Base-by-base conservation (phyloP, 2,888 invertebrate genomes). In the Gonocerus acuteangulatus region DNA sequence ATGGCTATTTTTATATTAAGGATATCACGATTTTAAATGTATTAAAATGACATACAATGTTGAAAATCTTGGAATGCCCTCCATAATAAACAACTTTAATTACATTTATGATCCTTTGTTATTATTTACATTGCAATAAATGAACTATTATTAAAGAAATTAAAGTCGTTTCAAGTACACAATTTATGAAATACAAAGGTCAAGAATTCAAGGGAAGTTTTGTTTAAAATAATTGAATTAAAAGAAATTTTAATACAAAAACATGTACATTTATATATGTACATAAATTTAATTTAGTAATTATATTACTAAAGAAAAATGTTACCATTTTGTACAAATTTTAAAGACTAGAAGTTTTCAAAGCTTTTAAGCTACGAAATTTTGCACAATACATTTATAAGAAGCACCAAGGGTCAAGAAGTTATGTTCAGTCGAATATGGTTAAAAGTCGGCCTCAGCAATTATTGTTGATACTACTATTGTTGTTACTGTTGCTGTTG, bases 291-390 rank as follows among this genome's bases (percentile, higher is more conserved):
- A n/a, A 59, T 23, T 58, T 58, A n/a, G n/a, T 47, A 47, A 34
- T 32, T 47, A 58, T 49, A 39, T 32, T 39, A 49, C 18, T 39
- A 39, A 36, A 51, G 39, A 42, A 42, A 49, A 56, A 47, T 36
- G 32, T 18, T 32, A 44, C 45, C 48, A 54, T 57, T 63, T 65
- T 63, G 63, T 65, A 65, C 63, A 65, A 63, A 49, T 63, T 66
- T 61, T 63, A 52, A 62, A 60, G 63, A 64, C 65, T 64, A 66
- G 64, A 66, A 66, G 51, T 65, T 51, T 66, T 63, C 60, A 60
- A 65, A 62, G 63, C 63, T 65, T 65, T 64, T 56, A 54, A 64
- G 62, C 64, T 60, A 64, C 62, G 51, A 64, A 62, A 64, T 62
- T 64, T 62, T 62, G 56, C 62, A 64, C 60, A 62, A 62, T 64